A percentile compares a stretch with the other conserved stretches of the same genome.
phyloP scores from a whole-genome alignment of 2,797 vertebrate species.

The Ceyx erithaca region DNA sequence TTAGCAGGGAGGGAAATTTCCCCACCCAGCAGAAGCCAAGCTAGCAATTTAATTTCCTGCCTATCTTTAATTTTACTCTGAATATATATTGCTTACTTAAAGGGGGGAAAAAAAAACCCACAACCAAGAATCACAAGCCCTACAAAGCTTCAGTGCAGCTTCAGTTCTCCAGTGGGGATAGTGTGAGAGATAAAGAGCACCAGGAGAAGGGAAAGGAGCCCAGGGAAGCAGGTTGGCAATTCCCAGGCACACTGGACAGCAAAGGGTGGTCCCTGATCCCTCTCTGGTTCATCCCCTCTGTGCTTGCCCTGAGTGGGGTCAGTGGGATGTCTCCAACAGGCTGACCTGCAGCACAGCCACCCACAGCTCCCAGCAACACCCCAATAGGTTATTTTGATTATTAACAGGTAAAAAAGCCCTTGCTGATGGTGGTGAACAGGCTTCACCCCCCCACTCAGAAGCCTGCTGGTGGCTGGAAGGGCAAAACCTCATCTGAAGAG shows the following conservation, averaged over 20 bases:
- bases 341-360: not conserved
- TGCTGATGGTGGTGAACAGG: not conserved
- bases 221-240: not conserved
- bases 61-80: slow-evolving; percentile 43
- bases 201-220: not conserved
- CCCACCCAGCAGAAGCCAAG: not conserved
- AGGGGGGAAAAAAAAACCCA: not conserved
- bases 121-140: not conserved
- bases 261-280: not conserved
- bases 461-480: not conserved
- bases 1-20: not conserved
- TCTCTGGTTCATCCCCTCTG: not conserved
- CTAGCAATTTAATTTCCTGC: slow-evolving; percentile 57
- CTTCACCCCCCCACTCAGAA: rapidly evolving
- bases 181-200: not conserved
- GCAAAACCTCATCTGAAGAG: not conserved
- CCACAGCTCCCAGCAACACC: no score
- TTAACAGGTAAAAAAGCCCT: not conserved
- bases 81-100: slow-evolving; percentile 70
- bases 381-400: rapidly evolving
- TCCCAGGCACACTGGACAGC: not conserved
- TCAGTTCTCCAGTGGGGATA: not conserved
- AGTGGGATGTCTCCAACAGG: rapidly evolving
- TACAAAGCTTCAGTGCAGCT: not conserved
- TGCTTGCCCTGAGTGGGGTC: not conserved